These are phyloP conservation scores for Cheilosia vulpina DNA, from an alignment of 2,888 invertebrate species.

Conservation along the genomic window DNA sequence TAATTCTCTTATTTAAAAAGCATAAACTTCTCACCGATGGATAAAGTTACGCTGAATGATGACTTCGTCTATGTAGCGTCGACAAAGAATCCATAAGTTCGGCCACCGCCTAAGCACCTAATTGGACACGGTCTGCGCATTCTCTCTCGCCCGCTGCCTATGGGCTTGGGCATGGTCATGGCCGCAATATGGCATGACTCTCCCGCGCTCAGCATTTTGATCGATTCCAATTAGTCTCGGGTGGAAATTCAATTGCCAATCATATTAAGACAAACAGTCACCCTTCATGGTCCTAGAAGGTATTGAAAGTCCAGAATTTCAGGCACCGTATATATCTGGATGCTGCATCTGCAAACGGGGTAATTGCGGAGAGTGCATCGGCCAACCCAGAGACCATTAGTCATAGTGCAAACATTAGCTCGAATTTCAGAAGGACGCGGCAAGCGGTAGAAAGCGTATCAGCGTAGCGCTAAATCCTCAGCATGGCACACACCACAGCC, in stretches of 20 bases:
- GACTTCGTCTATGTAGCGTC: constrained; percentile 28
- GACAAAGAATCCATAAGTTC: constrained; percentile 18
- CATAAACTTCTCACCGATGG: constrained; percentile 63
- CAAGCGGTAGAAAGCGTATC: constrained; percentile 79
- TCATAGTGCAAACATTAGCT: constrained; percentile 75
- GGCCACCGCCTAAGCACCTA: constrained; percentile 60
- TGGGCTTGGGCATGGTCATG: background rate
- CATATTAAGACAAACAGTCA: constrained; percentile 75
- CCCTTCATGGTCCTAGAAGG: constrained; percentile 59
- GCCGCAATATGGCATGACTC: constrained; percentile 8
- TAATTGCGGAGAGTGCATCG: constrained; percentile 68
- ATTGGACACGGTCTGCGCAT: constrained; percentile 58
- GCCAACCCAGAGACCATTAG: constrained; percentile 71
- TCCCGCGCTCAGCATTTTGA: constrained; percentile 53
- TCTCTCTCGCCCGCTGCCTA: constrained; percentile 26
- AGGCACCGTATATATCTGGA: constrained; percentile 35
- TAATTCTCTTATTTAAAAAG: constrained; percentile 64
- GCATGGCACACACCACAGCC: constrained; percentile 60
- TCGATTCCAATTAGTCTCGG: constrained; percentile 74
- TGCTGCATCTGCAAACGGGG: constrained; percentile 31
- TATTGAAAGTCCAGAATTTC: constrained; percentile 29
- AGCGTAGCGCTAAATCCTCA: constrained; percentile 66
- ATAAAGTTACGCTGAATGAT: constrained; percentile 56
- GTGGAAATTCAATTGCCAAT: constrained; percentile 74
- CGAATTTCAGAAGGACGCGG: constrained; percentile 71